A percentile compares a stretch with the other conserved stretches of the same genome.
Conservation (phyloP, 2,113 vertebrate species). For the Geococcyx californianus region DNA sequence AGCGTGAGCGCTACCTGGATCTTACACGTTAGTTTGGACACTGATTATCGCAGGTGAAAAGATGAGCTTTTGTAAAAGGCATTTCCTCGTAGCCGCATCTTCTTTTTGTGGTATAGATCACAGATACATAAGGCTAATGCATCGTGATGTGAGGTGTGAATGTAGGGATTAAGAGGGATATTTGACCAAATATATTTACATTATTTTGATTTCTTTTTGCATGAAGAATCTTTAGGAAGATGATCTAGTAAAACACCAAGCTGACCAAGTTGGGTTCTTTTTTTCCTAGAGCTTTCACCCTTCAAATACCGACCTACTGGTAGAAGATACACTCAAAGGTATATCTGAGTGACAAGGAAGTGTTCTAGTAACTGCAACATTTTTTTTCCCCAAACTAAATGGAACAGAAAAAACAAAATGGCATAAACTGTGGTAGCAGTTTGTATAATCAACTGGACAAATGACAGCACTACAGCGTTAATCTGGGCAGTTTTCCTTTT, state of each 20-base stretch:
- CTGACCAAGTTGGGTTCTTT: background rate
- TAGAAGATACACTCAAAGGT: background rate
- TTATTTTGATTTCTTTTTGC: background rate
- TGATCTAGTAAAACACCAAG: background rate
- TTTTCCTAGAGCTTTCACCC: background rate
- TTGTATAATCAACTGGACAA: background rate
- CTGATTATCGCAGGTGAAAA: background rate
- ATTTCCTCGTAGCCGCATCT: fast-evolving
- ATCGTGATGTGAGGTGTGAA: background rate
- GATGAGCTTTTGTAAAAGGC: background rate
- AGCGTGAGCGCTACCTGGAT: fast-evolving
- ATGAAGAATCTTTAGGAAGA: background rate
- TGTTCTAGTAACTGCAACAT: background rate
- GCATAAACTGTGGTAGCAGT: background rate
- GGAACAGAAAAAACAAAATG: background rate
- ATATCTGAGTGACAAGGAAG: background rate
- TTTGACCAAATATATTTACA: background rate
- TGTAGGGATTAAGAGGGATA: background rate
- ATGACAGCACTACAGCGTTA: background rate
- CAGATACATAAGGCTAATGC: background rate
- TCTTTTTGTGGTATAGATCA: background rate
- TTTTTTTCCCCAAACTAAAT: background rate
- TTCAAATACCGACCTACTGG: background rate
- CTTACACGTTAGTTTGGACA: fast-evolving
- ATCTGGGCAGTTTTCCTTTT: background rate